phyloP scores from a whole-genome alignment of 2,113 vertebrate species.

The Gadus macrocephalus region DNA sequence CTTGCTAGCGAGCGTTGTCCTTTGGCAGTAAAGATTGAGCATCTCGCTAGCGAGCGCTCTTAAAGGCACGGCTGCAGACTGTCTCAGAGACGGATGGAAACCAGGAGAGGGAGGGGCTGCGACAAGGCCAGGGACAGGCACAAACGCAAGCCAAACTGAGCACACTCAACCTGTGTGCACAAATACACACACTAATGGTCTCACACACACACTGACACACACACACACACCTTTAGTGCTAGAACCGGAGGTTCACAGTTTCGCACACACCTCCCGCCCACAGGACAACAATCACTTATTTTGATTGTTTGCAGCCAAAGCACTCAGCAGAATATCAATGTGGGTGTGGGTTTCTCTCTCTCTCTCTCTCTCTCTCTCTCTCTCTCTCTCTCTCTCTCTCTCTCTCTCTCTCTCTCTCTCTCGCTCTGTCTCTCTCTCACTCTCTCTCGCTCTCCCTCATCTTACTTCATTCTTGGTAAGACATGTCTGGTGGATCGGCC shows the following conservation, averaged over 20 bases:
- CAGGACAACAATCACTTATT: conserved; percentile 45
- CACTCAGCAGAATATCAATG: conserved; percentile 44
- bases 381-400: conserved; percentile 1
- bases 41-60: too few relatives aligned
- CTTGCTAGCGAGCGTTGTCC: too few relatives aligned
- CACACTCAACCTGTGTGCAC: neutral
- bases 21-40: neutral
- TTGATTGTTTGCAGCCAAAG: conserved; percentile 39
- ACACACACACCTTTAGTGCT: conserved; percentile 5
- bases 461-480: too few relatives aligned
- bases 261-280: conserved; percentile 1
- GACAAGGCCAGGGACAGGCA: conserved; percentile 7
- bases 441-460: too few relatives aligned
- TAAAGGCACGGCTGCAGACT: neutral
- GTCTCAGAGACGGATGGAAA: conserved; percentile 21
- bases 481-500: too few relatives aligned
- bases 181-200: neutral
- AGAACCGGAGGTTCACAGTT: conserved; percentile 10
- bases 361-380: neutral
- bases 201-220: neutral
- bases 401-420: too few relatives aligned
- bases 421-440: too few relatives aligned
- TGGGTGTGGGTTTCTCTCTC: neutral
- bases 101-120: conserved; percentile 20
- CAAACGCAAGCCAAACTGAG: neutral